phyloP scores from a whole-genome alignment of 2,797 vertebrate species.

The Poecilia picta region DNA sequence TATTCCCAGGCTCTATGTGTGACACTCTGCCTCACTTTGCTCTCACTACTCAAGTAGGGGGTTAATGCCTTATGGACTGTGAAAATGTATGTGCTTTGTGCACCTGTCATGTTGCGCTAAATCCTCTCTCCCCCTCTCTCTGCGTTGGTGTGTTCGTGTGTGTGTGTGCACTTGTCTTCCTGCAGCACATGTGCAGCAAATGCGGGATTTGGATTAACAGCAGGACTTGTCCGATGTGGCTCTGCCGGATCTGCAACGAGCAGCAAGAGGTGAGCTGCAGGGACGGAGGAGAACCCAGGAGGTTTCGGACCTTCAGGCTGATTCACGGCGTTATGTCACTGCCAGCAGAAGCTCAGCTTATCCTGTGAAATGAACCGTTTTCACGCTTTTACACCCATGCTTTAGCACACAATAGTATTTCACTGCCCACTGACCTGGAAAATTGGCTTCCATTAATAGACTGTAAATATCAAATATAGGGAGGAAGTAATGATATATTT shows the following conservation, averaged over 20 bases:
- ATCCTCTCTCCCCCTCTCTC: neutral
- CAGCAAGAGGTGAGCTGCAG: constrained; percentile 89
- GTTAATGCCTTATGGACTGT: constrained; percentile 50
- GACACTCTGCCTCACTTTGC: constrained; percentile 34
- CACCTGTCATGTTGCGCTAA: constrained; percentile 29
- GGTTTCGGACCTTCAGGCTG: neutral
- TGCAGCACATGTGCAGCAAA: constrained; percentile 91
- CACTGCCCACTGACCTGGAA: constrained; percentile 40
- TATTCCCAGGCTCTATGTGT: constrained; percentile 24
- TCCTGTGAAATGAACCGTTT: constrained; percentile 20
- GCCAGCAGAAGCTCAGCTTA: constrained; percentile 8
- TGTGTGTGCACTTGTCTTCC: constrained; percentile 14
- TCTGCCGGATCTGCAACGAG: constrained; percentile 95
- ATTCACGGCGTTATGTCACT: constrained; percentile 16
- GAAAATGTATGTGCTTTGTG: constrained; percentile 12
- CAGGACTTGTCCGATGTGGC: constrained; percentile 84
- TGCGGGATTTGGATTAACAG: constrained; percentile 88
- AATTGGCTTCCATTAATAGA: constrained; percentile 37
- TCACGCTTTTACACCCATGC: constrained; percentile 14
- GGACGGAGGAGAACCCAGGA: neutral
- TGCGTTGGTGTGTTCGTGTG: constrained; percentile 11
- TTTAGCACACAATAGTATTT: constrained; percentile 39
- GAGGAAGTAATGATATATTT: neutral
- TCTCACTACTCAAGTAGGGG: constrained; percentile 9
- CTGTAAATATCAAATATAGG: neutral